Percentiles rank a stretch among this genome's conserved stretches.
Evolutionary conservation across 2,888 invertebrate species (phyloP).

Genomic region (Oegoconia quadripuncta): DNA sequence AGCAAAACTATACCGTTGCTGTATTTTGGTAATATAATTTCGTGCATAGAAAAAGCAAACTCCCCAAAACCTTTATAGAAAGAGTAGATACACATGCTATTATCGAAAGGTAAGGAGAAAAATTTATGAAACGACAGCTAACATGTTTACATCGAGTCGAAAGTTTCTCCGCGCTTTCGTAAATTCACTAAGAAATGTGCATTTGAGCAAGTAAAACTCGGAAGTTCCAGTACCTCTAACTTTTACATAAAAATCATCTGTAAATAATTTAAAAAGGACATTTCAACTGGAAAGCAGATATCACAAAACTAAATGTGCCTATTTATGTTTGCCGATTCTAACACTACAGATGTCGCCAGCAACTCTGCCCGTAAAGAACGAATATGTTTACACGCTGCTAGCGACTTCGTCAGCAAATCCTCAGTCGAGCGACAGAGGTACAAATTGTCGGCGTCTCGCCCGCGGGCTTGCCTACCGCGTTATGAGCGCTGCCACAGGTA

Average conservation of each 20-base stretch:
- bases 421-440: conserved; percentile 45
- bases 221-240: too few relatives aligned
- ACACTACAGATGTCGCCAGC: conserved; percentile 22
- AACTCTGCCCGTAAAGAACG: conserved; percentile 29
- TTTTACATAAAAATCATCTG: too few relatives aligned
- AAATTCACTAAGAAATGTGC: conserved; percentile 27
- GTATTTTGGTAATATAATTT: too few relatives aligned
- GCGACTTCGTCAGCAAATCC: conserved; percentile 62
- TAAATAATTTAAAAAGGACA: too few relatives aligned
- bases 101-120: conserved; percentile 30
- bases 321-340: too few relatives aligned
- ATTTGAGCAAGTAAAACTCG: conserved; percentile 21
- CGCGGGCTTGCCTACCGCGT: conserved; percentile 51
- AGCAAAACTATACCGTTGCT: too few relatives aligned
- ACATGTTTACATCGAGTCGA: conserved; percentile 38
- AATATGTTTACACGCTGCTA: conserved; percentile 53
- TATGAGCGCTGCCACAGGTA: conserved; percentile 67
- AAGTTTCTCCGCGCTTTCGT: conserved; percentile 35
- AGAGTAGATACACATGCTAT: conserved; percentile 18
- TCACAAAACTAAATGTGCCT: too few relatives aligned
- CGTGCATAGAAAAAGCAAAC: too few relatives aligned
- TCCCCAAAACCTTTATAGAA: background rate
- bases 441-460: conserved; percentile 64
- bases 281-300: too few relatives aligned
- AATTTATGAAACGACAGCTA: conserved; percentile 34